Evolutionary conservation across 2,888 invertebrate species (phyloP), one percentile per base, ranked within the genome.

Genomic region (Chesias legatella): DNA sequence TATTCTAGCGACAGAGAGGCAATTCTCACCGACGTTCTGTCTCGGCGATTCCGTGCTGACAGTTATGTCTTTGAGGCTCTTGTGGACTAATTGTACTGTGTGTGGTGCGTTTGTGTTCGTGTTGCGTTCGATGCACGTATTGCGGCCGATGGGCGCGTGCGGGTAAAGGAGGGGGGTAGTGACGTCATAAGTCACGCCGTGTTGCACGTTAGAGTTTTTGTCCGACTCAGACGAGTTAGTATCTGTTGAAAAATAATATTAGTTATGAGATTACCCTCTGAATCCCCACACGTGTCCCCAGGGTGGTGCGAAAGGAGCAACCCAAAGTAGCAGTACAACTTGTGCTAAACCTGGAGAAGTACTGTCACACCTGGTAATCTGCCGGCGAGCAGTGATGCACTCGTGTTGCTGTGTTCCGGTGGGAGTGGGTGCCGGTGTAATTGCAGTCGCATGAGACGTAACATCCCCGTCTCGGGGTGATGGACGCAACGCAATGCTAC

Each of bases 121-220:
- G 65, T 85, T 86, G 0, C 94, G 90, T 6, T 96, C 96, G 71
- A 96, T 96, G 74, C 95, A 97, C 6, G 93, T 92, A 86, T 96
- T 97, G 17, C 94, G 89, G 0, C 96, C 97, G 72, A 96, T 95
- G 75, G 95, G 94, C 0, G 95, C 94, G 64, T 94, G 95, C 0
- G 83, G 68, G 67, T 77, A 80, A 0, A 83, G 65, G 28, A 95
- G 79, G 22, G 92, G 92, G 1, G 80, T 79, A 3, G 73, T 72
- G 40, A 79, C 80, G 60, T 83, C 84, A 54, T 79, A 75, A 1
- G 53, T 48, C 20, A 67, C 71, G 0, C 57, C 43, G 0, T 51
- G 32, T 67, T 72, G 39, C 74, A 74, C 13, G 60, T 85, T 88
- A 0, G 77, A 81, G 53, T 81, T 83, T 38, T 85, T 86, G 45